Evolutionary conservation across 2,888 invertebrate species (phyloP).

Genomic region (Drosophila maculinotata): DNA sequence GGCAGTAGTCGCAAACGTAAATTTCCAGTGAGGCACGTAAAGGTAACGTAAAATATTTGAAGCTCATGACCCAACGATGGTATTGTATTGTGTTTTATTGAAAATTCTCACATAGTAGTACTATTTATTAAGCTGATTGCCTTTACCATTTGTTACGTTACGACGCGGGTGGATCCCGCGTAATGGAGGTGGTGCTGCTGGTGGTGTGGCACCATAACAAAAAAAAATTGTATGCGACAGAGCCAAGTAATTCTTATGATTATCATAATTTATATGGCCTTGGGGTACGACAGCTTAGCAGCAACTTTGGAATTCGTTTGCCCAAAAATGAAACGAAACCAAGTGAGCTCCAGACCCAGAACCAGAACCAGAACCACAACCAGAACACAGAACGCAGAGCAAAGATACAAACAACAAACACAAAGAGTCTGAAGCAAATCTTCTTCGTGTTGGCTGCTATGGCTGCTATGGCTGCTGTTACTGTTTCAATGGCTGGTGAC

Average conservation of each 20-base stretch:
- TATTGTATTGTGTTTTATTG: conserved; percentile 57
- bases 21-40: conserved; percentile 65
- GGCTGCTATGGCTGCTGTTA: conserved; percentile 35
- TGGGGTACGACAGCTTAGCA: conserved; percentile 54
- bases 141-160: conserved; percentile 59
- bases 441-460: conserved; percentile 29
- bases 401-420: conserved; percentile 22
- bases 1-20: conserved; percentile 43
- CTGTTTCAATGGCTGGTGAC: conserved; percentile 42
- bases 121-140: conserved; percentile 39
- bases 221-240: conserved; percentile 51
- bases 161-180: conserved; percentile 14
- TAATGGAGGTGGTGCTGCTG: conserved; percentile 5
- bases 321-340: conserved; percentile 35
- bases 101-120: conserved; percentile 69
- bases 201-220: conserved; percentile 17
- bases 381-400: conserved; percentile 20
- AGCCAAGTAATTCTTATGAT: conserved; percentile 78
- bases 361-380: conserved; percentile 44
- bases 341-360: conserved; percentile 56
- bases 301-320: conserved; percentile 44
- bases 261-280: conserved; percentile 81
- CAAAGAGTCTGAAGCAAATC: conserved; percentile 37
- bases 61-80: conserved; percentile 48
- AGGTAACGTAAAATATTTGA: conserved; percentile 60